Conservation (phyloP, 2,113 vertebrate genomes). For the Cryptoleucopteryx plumbea region DNA sequence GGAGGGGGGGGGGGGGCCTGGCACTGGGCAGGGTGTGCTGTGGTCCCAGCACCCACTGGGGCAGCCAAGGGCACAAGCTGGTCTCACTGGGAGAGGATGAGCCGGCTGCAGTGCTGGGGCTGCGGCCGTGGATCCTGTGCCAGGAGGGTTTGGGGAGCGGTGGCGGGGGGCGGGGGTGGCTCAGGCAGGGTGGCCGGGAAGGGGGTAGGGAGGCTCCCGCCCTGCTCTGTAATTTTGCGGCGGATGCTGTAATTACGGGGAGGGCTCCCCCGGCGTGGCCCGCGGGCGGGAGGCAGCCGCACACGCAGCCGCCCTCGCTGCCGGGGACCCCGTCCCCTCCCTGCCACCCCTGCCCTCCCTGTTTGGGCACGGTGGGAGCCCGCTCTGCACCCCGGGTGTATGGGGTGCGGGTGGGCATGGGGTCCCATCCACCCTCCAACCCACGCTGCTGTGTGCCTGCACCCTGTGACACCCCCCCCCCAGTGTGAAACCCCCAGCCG, state of each 20-base stretch:
- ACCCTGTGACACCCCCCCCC: too few species aligned
- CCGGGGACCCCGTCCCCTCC: neutral
- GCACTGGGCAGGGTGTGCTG: too few species aligned
- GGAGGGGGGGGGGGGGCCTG: neutral
- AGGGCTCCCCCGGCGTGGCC: neutral
- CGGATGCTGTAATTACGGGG: conserved; percentile 1
- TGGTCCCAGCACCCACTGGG: rapidly evolving
- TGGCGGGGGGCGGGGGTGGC: neutral
- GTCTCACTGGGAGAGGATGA: neutral
- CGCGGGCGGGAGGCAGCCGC: neutral
- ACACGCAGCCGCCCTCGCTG: rapidly evolving
- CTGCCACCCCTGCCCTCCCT: rapidly evolving
- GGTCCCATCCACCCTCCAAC: neutral
- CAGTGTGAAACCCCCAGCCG: rapidly evolving
- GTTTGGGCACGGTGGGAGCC: neutral
- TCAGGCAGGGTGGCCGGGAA: conserved; percentile 16
- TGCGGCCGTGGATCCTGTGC: neutral
- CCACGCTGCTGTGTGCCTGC: neutral
- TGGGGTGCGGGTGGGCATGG: rapidly evolving
- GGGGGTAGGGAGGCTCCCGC: neutral
- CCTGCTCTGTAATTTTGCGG: conserved; percentile 23
- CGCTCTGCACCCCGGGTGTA: neutral
- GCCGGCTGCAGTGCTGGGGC: neutral
- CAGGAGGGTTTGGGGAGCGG: neutral
- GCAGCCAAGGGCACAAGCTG: neutral